Evolutionary conservation across 2,888 invertebrate species (phyloP).

Genomic region (Zonitis immaculata): DNA sequence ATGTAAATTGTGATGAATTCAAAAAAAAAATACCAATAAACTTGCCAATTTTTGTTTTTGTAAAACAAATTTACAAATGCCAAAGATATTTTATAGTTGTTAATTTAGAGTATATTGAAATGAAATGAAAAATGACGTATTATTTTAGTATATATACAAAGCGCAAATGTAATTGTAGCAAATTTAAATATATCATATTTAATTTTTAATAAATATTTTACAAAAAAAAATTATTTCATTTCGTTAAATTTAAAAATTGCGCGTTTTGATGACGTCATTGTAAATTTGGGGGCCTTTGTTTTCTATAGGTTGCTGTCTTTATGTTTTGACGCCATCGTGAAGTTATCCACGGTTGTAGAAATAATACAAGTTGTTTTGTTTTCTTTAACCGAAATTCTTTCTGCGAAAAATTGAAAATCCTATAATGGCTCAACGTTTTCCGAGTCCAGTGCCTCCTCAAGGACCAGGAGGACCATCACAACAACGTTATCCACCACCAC

Average conservation of each 20-base stretch:
- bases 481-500: slow-evolving; percentile 58
- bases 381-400: not conserved
- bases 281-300: too few species aligned
- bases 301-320: not conserved
- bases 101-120: slow-evolving; percentile 12
- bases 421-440: slow-evolving; percentile 56
- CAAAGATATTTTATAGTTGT: slow-evolving; percentile 36
- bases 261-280: not conserved
- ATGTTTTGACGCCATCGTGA: not conserved
- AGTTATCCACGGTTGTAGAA: not conserved
- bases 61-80: slow-evolving; percentile 35
- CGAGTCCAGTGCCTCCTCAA: slow-evolving; percentile 51
- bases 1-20: slow-evolving; percentile 21
- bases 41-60: slow-evolving; percentile 25
- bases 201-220: slow-evolving; percentile 13
- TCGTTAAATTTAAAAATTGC: not conserved
- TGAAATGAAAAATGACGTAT: slow-evolving; percentile 17
- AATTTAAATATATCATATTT: slow-evolving; percentile 15
- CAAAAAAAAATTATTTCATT: not conserved
- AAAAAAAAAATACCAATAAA: slow-evolving; percentile 18
- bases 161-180: slow-evolving; percentile 14
- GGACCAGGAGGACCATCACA: slow-evolving; percentile 54
- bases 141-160: slow-evolving; percentile 22
- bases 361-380: too few species aligned
- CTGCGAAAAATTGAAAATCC: not conserved